These are phyloP conservation scores for Cephus sareptanus DNA, from an alignment of 2,888 invertebrate species.

Conservation along the genomic window DNA sequence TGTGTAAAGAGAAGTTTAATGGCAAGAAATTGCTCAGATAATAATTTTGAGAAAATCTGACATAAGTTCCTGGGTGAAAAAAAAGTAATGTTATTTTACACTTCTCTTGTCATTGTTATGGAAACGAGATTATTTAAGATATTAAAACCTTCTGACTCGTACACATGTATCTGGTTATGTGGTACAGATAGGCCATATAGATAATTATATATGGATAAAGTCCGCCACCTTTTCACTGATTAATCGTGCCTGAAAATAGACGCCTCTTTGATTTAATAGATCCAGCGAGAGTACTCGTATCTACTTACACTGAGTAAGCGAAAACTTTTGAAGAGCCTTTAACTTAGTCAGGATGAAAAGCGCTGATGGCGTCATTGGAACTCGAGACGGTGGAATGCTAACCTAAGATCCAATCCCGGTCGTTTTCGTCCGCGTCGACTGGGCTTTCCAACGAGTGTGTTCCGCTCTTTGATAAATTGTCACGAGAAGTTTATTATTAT, in stretches of 20 bases:
- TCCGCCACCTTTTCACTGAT: background rate
- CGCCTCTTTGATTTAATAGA: background rate
- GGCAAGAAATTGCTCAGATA: background rate
- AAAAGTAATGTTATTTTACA: no score
- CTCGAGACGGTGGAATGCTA: background rate
- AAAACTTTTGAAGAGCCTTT: background rate
- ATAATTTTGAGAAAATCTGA: background rate
- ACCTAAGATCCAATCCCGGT: background rate
- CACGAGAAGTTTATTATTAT: background rate
- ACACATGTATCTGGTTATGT: background rate
- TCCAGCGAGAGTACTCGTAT: background rate
- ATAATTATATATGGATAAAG: background rate
- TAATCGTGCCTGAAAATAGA: background rate
- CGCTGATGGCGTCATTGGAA: slow-evolving; percentile 8
- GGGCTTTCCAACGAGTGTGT: background rate
- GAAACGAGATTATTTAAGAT: background rate
- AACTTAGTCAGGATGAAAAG: slow-evolving; percentile 5
- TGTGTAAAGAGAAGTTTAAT: background rate
- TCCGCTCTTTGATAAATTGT: background rate
- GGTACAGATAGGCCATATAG: background rate
- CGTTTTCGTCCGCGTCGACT: background rate
- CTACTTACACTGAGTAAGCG: slow-evolving; percentile 1
- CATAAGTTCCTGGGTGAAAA: background rate
- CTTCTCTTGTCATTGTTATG: background rate
- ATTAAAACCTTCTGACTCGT: background rate